A percentile compares a stretch with the other conserved stretches of the same genome.
Evolutionary conservation across 2,113 vertebrate genomes (phyloP).

Genomic region (Nothocercus nigrocapillus): DNA sequence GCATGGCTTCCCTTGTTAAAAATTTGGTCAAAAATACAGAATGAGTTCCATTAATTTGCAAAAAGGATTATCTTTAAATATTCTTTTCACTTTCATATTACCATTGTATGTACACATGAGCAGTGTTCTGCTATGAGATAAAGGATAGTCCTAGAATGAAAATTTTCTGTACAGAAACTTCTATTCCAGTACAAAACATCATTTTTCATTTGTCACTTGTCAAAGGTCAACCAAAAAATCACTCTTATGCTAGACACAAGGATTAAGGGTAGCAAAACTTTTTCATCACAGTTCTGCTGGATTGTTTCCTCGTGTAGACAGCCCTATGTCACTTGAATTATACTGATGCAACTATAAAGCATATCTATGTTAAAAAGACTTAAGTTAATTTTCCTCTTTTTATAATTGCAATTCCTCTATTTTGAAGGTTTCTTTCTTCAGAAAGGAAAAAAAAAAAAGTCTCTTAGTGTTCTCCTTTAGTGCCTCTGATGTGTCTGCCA

Average conservation of each 20-base stretch:
- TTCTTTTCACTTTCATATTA: background rate
- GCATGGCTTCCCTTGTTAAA: background rate
- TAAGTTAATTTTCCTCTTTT: background rate
- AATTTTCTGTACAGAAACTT: background rate
- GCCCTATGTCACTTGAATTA: background rate
- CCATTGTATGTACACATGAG: background rate
- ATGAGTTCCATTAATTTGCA: background rate
- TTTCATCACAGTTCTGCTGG: background rate
- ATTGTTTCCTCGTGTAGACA: background rate
- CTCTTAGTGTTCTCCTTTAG: background rate
- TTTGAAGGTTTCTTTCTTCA: background rate
- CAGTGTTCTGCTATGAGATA: background rate
- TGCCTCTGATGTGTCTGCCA: background rate
- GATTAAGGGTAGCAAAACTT: background rate
- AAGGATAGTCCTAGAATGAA: background rate
- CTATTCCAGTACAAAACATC: background rate
- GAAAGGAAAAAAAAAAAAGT: background rate
- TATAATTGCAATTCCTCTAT: background rate
- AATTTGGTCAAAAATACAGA: background rate
- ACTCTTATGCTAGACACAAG: background rate
- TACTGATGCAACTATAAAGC: background rate
- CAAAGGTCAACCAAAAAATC: background rate
- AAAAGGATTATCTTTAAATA: background rate
- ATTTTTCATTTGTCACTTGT: background rate
- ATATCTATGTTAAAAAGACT: background rate